Conservation (phyloP, 1,140 invertebrate species). For the Argopecten irradians region DNA sequence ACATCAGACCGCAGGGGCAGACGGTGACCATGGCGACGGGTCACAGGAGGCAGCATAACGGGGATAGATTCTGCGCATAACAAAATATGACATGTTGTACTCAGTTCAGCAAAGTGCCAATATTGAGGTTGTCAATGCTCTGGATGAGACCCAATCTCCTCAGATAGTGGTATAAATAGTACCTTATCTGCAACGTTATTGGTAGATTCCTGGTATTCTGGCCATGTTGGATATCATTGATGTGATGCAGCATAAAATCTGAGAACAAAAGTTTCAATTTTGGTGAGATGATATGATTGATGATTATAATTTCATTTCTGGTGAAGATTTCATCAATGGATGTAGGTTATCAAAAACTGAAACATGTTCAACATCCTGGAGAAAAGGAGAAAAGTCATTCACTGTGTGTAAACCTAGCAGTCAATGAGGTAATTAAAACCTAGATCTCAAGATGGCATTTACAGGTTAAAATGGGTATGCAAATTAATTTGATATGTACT, state of each 20-base stretch:
- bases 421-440: too few relatives aligned
- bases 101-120: neutral
- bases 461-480: neutral
- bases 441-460: neutral
- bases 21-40: conserved; percentile 53
- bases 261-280: neutral
- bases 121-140: neutral
- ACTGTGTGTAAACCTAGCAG: neutral
- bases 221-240: neutral
- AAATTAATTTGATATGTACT: neutral
- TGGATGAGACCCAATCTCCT: neutral
- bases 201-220: neutral
- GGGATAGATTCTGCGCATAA: neutral
- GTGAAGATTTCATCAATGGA: neutral
- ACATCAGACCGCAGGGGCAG: conserved; percentile 56
- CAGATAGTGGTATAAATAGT: too few relatives aligned
- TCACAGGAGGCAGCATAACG: conserved; percentile 40
- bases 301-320: neutral
- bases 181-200: too few relatives aligned
- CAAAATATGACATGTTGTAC: neutral
- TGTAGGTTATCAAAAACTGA: neutral
- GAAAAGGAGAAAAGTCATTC: neutral
- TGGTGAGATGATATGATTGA: too few relatives aligned
- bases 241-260: neutral
- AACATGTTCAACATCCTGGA: neutral